Base-by-base conservation (phyloP, 2,888 invertebrate genomes). In the Gibbula magus region DNA sequence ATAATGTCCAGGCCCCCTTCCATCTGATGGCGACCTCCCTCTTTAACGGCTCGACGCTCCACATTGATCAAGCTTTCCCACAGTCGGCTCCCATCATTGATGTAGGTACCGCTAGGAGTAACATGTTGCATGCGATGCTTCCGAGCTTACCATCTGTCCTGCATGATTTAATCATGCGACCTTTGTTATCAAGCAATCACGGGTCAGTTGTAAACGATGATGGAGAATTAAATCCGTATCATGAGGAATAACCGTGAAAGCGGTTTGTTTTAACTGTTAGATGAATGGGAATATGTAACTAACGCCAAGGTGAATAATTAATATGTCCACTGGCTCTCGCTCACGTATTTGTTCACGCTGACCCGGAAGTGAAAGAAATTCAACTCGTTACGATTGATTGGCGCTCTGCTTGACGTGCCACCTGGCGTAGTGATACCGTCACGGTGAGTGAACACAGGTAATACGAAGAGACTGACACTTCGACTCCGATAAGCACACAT, bases 251-350 rank as follows among this genome's bases (percentile, higher is more conserved):
- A n/a, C 70, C 70, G 70, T 70, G 70, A 70, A 70, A n/a, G 70
- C 35, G 18, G 18, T 39, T 20, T 39, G 20, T 70, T 32, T 70
- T 32, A 35, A 70, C 70, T 70, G 70, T 70, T 70, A 70, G 70
- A 70, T 70, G 70, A 70, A 70, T 32, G 35, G 35, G 70, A 70
- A 70, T 70, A 39, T 32, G 70, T 70, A 70, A 70, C 20, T 20
- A 70, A 18, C 32, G 35, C 29, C 32, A 18, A 35, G 32, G 70
- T 70, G 10, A 35, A 70, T 70, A 70, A 70, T 35, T 70, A 3
- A 70, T n/a, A 20, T 13, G 39, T 39, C 20, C 10, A 29, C 18
- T 35, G 16, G 13, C 35, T 20, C 70, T 16, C 45, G 45, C 45
- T 35, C n/a, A 70, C 35, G 1, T 25, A 32, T 39, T 32, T 70